Base-by-base conservation (phyloP, 2,888 invertebrate genomes). In the Netelia inedita region DNA sequence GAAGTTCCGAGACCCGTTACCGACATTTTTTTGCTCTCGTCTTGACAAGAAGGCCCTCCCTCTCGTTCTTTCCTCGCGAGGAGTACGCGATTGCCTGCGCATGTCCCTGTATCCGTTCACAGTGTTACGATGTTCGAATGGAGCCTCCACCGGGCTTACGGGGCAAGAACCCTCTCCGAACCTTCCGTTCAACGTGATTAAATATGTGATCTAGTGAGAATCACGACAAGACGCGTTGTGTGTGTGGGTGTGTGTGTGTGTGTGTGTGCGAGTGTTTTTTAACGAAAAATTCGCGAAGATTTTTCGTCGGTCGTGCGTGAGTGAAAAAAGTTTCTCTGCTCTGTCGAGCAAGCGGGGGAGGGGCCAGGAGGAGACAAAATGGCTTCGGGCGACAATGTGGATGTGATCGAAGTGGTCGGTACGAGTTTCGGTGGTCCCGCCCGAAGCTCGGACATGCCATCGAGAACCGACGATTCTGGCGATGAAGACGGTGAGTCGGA, bases 381-480 rank as follows among this genome's bases (percentile, higher is more conserved):
- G 97, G 97, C 97, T 95, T 97, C 97, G 94, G 97, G 97, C 94
- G 97, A 97, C 94, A 96, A 94, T 93, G 95, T 96, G 93, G 97
- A 97, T 95, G 96, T 96, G 94, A 97, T 97, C 93, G 97, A 97
- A 95, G 94, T 95, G 89, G 95, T 96, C 94, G 97, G 97, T 94
- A 95, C 95, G 93, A 95, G 95, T 92, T 89, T 92, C 87, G 87
- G 91, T 78, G 90, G 89, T 71, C 89, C 91, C 83, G 85, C 87
- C 69, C 90, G 88, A 65, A 80, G 82, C 59, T 69, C 85, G 94
- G 96, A 96, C 92, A 95, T 95, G 91, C 95, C 94, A 85, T 95
- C 95, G 88, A 95, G 95, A 88, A 93, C 95, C 92, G 95, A 94
- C 84, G 95, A 93, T 86, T 94, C 95, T 88, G 95, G 94, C 89